Percentiles rank a stretch among this genome's conserved stretches.
Conservation (phyloP, 2,113 vertebrate genomes). For the Aix galericulata region DNA sequence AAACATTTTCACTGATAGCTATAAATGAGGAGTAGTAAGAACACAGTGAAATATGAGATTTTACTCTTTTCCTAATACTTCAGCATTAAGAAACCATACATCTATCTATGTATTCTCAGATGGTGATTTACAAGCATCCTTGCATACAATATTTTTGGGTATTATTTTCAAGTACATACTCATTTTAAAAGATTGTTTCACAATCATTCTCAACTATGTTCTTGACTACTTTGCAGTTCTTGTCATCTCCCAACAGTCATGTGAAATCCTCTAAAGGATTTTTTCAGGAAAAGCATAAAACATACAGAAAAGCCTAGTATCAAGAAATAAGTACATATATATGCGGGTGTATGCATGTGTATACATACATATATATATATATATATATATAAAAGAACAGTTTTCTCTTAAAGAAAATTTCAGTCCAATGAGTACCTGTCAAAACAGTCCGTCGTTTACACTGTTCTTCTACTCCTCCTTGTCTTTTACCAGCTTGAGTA, state of each 20-base stretch:
- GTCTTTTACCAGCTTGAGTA: slow-evolving; percentile 92
- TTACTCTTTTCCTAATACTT: not conserved
- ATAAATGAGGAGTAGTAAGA: not conserved
- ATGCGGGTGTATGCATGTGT: not conserved
- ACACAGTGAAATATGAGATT: not conserved
- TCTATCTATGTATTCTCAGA: not conserved
- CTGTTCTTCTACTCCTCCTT: slow-evolving; percentile 94
- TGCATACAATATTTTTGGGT: not conserved
- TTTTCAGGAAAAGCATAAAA: not conserved
- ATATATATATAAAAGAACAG: not conserved
- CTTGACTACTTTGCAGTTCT: not conserved
- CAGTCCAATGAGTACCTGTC: slow-evolving; percentile 80
- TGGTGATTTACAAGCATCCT: not conserved
- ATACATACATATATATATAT: not conserved
- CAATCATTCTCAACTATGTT: not conserved
- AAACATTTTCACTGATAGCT: not conserved
- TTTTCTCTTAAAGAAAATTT: not conserved
- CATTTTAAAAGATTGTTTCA: not conserved
- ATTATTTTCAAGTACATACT: not conserved
- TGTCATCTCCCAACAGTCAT: not conserved
- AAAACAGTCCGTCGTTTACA: slow-evolving; percentile 94
- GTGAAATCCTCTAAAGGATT: not conserved
- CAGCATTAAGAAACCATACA: not conserved
- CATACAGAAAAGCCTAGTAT: not conserved
- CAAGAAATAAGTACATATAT: not conserved